Conservation (phyloP, 1,140 invertebrate species). For the Caenorhabditis briggsae region DNA sequence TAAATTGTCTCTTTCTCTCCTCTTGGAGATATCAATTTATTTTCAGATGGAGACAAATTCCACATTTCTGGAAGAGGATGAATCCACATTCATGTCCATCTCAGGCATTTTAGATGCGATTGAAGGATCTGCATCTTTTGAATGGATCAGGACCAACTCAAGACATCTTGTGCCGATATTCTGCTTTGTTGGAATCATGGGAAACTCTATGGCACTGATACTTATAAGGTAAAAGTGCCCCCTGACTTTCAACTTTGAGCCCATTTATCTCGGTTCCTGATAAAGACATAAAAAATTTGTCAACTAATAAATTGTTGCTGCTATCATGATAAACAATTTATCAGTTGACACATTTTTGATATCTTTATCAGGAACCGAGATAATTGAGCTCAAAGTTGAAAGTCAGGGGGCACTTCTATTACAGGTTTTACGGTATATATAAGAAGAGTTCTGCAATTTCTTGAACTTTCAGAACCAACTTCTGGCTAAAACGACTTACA, state of each 20-base stretch:
- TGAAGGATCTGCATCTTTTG: slow-evolving; percentile 36
- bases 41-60: slow-evolving; percentile 27
- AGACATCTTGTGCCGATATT: slow-evolving; percentile 52
- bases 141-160: slow-evolving; percentile 49
- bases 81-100: slow-evolving; percentile 24
- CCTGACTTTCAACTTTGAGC: no score
- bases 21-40: neutral
- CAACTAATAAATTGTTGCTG: no score
- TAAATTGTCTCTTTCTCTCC: neutral
- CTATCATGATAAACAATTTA: no score
- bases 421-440: no score
- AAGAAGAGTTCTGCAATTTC: neutral
- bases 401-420: no score
- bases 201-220: slow-evolving; percentile 63
- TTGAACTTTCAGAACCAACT: slow-evolving; percentile 72
- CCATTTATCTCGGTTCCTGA: no score
- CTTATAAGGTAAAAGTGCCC: slow-evolving; percentile 34
- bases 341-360: no score
- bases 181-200: slow-evolving; percentile 57
- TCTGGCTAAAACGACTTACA: slow-evolving; percentile 75
- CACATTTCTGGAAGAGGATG: slow-evolving; percentile 6
- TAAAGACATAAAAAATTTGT: no score
- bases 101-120: slow-evolving; percentile 6
- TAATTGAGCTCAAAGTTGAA: no score
- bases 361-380: no score